Evolutionary conservation across 2,888 invertebrate genomes (phyloP).

Genomic region (Linyphia triangularis): DNA sequence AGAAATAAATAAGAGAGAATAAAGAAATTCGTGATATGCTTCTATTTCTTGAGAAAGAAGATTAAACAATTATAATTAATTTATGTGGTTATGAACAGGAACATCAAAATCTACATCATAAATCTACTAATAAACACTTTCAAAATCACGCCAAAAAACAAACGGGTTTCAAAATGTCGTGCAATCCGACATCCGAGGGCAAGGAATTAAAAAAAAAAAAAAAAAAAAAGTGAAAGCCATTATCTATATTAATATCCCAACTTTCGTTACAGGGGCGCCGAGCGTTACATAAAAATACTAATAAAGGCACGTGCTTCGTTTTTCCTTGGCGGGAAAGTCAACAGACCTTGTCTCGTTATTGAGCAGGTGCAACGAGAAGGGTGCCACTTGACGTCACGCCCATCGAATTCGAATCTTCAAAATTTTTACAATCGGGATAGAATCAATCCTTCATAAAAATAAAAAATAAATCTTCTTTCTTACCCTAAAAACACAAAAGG

Average conservation of each 20-base stretch:
- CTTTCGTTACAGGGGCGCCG: slow-evolving; percentile 13
- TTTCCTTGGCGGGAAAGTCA: slow-evolving; percentile 40
- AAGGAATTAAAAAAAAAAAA: too few relatives aligned
- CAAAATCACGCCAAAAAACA: too few relatives aligned
- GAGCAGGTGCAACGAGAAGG: slow-evolving; percentile 16
- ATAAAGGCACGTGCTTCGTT: slow-evolving; percentile 2
- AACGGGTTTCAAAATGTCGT: not conserved
- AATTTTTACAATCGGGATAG: not conserved
- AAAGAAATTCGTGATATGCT: too few relatives aligned
- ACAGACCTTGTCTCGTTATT: slow-evolving; percentile 34
- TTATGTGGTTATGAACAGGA: too few relatives aligned
- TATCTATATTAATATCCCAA: not conserved
- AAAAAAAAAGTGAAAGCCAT: slow-evolving; percentile 22
- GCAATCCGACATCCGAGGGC: not conserved
- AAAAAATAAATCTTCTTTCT: not conserved
- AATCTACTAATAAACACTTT: too few relatives aligned
- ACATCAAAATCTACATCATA: too few relatives aligned
- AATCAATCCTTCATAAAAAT: not conserved
- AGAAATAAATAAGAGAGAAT: too few relatives aligned
- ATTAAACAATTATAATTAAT: too few relatives aligned
- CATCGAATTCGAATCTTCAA: not conserved
- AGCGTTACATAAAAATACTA: not conserved
- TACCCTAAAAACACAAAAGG: not conserved
- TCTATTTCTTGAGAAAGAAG: too few relatives aligned
- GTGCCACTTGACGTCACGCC: slow-evolving; percentile 4